Conservation (phyloP, 2,113 vertebrate genomes). For the Prunella himalayana region DNA sequence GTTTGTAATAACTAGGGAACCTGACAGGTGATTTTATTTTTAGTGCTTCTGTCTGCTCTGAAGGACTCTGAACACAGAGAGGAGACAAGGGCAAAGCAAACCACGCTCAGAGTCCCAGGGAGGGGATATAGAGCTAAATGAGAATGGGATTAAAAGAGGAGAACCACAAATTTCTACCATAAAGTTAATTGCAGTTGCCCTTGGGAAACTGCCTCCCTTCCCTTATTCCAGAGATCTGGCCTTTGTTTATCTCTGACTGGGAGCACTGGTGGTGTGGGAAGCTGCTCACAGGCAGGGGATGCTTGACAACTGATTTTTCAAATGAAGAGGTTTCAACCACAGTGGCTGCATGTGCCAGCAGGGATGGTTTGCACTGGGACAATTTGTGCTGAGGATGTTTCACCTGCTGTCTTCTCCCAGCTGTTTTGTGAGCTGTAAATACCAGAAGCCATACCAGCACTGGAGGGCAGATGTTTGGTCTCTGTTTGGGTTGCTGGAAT, state of each 20-base stretch:
- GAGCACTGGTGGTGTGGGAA: background rate
- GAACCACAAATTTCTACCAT: background rate
- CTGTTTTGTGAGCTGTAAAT: background rate
- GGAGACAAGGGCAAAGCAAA: background rate
- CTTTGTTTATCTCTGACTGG: background rate
- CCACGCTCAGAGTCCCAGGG: background rate
- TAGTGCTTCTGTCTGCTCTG: background rate
- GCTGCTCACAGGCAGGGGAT: background rate
- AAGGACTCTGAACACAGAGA: background rate
- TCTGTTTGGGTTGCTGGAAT: accelerated
- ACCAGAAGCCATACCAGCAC: accelerated
- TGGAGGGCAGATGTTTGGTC: background rate
- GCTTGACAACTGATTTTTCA: accelerated
- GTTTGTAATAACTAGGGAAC: slow-evolving; percentile 22
- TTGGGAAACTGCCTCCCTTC: background rate
- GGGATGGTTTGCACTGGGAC: accelerated
- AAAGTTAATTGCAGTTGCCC: background rate
- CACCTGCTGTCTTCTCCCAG: background rate
- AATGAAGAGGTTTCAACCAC: accelerated
- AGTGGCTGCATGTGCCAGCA: background rate
- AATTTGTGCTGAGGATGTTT: background rate
- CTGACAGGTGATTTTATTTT: slow-evolving; percentile 41
- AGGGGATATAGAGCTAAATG: background rate
- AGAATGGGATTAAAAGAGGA: background rate
- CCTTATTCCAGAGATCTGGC: background rate